Conservation (phyloP, 2,797 vertebrate genomes). For the Dallia pectoralis region DNA sequence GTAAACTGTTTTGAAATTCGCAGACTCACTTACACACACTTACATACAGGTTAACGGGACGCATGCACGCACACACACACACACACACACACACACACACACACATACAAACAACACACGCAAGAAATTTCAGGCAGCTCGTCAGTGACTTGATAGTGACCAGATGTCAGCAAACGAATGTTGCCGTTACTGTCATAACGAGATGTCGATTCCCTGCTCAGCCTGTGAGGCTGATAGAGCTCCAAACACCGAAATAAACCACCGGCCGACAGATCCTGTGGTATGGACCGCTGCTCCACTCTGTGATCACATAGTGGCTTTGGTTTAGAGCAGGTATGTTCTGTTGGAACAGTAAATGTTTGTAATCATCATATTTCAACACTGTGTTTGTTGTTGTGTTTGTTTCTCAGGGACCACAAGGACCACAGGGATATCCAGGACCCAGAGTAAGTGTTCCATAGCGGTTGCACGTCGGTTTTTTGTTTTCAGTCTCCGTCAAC, state of each 20-base stretch:
- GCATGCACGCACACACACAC: neutral
- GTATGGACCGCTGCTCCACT: slow-evolving; percentile 1
- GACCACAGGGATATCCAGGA: slow-evolving; percentile 84
- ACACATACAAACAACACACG: slow-evolving; percentile 2
- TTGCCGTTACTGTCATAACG: neutral
- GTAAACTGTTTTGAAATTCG: slow-evolving; percentile 41
- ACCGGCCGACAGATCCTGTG: neutral
- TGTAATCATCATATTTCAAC: neutral
- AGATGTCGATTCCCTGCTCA: slow-evolving; percentile 3
- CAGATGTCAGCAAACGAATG: slow-evolving; percentile 22
- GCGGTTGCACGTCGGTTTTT: neutral
- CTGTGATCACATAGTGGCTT: neutral
- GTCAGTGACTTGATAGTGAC: slow-evolving; percentile 17
- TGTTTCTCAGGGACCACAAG: slow-evolving; percentile 86
- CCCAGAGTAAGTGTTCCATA: slow-evolving; percentile 80
- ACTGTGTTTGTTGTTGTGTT: slow-evolving; percentile 49
- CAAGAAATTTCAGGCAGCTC: neutral
- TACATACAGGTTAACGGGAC: too few relatives aligned
- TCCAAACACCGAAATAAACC: slow-evolving; percentile 1
- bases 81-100: neutral
- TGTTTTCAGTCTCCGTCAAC: too few relatives aligned
- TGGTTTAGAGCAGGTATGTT: neutral
- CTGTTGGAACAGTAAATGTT: neutral
- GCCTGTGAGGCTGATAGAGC: slow-evolving; percentile 40
- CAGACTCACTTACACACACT: slow-evolving; percentile 19